Evolutionary conservation across 2,113 vertebrate species (phyloP), one percentile per base, ranked within the genome.

Genomic region (Aix galericulata): DNA sequence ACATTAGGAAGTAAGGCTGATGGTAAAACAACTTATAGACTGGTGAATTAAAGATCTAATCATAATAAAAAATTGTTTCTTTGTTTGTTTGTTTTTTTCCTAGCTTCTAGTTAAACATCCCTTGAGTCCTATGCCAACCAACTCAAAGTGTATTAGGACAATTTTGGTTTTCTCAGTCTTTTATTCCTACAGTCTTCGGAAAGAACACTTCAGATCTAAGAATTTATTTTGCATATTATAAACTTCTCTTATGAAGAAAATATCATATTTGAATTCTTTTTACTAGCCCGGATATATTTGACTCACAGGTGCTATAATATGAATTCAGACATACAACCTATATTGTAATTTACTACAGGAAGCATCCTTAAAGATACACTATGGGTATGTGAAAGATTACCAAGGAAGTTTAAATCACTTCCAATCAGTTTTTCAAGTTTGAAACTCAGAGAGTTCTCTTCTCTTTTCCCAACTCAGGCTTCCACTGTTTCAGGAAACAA

Each of bases 401-500:
- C 55, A 86, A 77, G n/a, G 50, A 72, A 92, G 66, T 69, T 91
- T 79, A 73, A 85, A 88, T 91, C 34, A 0, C 55, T 82, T 83
- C 63, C 44, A 42, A 32, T 94, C 87, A 77, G 36, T 82, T 91
- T 91, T n/a, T 3, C 66, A 91, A 80, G 36, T 85, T 62, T 63
- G 71, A 85, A 95, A 87, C 34, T 89, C n/a, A 7, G 69, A 78
- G 52, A 83, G 36, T 25, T 88, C 44, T 86, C 26, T 48, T 77
- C 32, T 90, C 15, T 87, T 86, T 88, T 81, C 76, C 52, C 36
- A 36, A 1, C 0, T 83, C 26, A 31, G 8, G 18, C 64, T 82
- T 80, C 36, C 50, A 77, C 9, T 73, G 21, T 89, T 94, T 89
- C 66, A 94, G 68, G 27, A 87, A 91, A 80, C 14, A 95, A 84